Base-by-base conservation (phyloP, 2,797 vertebrate genomes). In the Myotis findleyi region DNA sequence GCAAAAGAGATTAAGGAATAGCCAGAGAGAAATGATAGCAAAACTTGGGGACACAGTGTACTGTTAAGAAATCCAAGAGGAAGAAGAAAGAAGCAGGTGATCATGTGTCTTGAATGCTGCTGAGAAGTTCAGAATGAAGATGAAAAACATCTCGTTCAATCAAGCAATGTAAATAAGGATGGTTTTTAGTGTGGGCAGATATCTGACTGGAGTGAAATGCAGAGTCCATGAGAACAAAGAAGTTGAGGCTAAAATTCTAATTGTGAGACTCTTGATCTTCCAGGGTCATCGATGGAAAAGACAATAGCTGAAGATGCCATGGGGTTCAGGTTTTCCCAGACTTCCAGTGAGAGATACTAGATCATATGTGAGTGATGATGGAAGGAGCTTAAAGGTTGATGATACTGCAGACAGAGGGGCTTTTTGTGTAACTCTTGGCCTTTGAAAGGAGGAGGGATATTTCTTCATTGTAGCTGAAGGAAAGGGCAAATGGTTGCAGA, bases 381-480 rank as follows among this genome's bases (percentile, higher is more conserved):
- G 30, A 33, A 72, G 13, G 21, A 87, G 25, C 8, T 83, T 68
- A 33, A 72, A 57, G 8, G 13, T 6, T 5, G 4, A 57, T 14
- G 10, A 17, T 81, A 11, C 2, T 38, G 7, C 36, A 59, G 71
- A 71, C n/a, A 89, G 16, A 62, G 3, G 2, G 5, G 4, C 5
- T 49, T 68, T 11, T 27, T 3, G 2, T 5, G 8, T 84, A 69
- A 83, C 13, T 59, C 27, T 76, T 89, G 21, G 30, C 66, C 53
- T 80, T 91, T 73, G 36, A 77, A 93, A 77, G 59, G 12, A 87
- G n/a, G 55, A 90, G 36, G 20, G 30, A 36, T 27, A 62, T 95
- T 90, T 96, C 73, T 85, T 69, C 41, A 72, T 86, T 89, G 8
- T 49, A 30, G 87, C 59, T 75, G 30, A 44, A 95, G 12, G 36